These are phyloP conservation scores for Sandelia bainsii DNA, from an alignment of 2,797 vertebrate species.

Conservation along the genomic window DNA sequence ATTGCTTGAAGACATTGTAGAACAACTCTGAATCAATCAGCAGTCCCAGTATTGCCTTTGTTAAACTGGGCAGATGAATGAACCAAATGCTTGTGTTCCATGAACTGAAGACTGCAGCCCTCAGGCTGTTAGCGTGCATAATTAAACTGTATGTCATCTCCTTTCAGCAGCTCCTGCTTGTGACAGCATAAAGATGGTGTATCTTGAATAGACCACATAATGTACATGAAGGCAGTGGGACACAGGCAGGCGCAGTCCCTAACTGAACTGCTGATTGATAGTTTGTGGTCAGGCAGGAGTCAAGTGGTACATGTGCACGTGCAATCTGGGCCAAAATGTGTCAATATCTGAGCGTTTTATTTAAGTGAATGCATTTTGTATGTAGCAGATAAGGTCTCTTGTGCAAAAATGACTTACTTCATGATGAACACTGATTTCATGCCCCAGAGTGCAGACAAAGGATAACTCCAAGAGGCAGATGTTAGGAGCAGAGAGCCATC, in stretches of 20 bases:
- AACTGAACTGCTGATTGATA: background rate
- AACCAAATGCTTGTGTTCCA: slow-evolving; percentile 51
- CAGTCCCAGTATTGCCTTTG: slow-evolving; percentile 35
- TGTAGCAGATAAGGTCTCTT: background rate
- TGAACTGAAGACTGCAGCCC: slow-evolving; percentile 56
- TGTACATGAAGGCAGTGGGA: slow-evolving; percentile 26
- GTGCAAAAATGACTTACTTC: slow-evolving; percentile 88
- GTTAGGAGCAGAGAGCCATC: slow-evolving; percentile 97
- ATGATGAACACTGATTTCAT: slow-evolving; percentile 99
- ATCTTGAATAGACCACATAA: slow-evolving; percentile 13
- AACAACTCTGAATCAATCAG: slow-evolving; percentile 16
- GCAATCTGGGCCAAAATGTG: slow-evolving; percentile 11
- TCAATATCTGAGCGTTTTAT: background rate
- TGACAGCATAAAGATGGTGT: slow-evolving; percentile 50
- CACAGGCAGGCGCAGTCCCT: background rate
- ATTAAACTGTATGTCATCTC: slow-evolving; percentile 61
- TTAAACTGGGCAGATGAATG: slow-evolving; percentile 55
- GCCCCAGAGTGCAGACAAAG: slow-evolving; percentile 96
- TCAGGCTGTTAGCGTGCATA: slow-evolving; percentile 57
- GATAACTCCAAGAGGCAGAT: slow-evolving; percentile 97
- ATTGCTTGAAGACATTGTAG: slow-evolving; percentile 33
- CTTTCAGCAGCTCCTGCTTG: slow-evolving; percentile 37
- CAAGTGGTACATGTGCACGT: background rate
- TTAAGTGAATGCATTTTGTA: slow-evolving; percentile 6
- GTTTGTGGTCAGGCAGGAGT: slow-evolving; percentile 12